These are phyloP conservation scores for Epinephelus lanceolatus DNA, from an alignment of 2,113 vertebrate genomes.

Conservation along the genomic window DNA sequence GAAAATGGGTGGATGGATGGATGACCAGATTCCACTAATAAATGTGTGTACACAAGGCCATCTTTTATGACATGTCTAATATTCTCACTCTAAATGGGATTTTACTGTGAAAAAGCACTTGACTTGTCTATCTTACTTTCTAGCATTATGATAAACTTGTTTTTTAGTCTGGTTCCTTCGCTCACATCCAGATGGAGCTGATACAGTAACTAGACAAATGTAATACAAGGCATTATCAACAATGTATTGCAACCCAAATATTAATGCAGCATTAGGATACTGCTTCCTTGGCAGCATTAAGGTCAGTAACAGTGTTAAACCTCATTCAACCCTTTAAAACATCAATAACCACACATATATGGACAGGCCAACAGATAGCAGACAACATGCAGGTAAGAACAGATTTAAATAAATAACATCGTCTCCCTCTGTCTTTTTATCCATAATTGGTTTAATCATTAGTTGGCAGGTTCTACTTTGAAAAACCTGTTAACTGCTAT, in stretches of 20 bases:
- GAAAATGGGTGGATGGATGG: no score
- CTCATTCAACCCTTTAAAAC: not conserved
- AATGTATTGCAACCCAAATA: not conserved
- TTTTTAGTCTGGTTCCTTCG: not conserved
- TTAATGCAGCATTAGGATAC: not conserved
- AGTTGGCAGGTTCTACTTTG: not conserved
- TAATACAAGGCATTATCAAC: not conserved
- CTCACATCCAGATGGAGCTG: no score
- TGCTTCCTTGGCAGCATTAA: not conserved
- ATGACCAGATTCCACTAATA: no score
- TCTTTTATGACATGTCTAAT: no score
- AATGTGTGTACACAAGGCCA: no score
- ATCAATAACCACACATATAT: not conserved
- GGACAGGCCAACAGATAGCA: not conserved
- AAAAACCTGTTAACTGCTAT: not conserved
- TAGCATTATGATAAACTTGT: no score
- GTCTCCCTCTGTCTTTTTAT: not conserved
- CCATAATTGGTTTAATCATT: conserved; percentile 1
- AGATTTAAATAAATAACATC: not conserved
- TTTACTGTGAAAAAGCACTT: no score
- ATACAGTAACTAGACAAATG: not conserved
- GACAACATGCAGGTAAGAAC: not conserved
- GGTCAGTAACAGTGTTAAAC: not conserved
- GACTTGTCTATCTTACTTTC: no score
- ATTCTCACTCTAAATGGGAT: no score